These are phyloP conservation scores for Plumapathes pennacea DNA, from an alignment of 92 coral and sea anemone species.

Conservation along the genomic window DNA sequence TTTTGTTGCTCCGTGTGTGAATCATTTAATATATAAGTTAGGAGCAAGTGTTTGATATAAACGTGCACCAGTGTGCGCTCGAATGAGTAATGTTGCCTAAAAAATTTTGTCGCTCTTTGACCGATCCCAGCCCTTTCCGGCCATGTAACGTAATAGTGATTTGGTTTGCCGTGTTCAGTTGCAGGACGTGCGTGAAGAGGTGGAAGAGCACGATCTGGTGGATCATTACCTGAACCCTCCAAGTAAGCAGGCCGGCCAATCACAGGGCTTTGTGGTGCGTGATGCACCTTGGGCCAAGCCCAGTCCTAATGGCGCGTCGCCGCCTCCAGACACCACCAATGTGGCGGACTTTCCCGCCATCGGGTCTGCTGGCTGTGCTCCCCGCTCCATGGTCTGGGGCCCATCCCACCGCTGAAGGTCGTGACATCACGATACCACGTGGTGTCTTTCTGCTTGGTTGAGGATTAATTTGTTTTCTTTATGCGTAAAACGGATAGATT, in stretches of 20 bases:
- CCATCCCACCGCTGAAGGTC: conserved; percentile 18
- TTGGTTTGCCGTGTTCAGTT: conserved; percentile 42
- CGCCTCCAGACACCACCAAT: conserved; percentile 88
- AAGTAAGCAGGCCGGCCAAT: conserved; percentile 60
- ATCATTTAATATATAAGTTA: too few species aligned
- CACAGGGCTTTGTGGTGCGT: conserved; percentile 81
- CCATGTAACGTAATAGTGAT: background rate
- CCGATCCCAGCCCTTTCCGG: background rate
- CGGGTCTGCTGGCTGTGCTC: conserved; percentile 65
- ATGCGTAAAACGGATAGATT: too few species aligned
- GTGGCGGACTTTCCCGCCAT: conserved; percentile 95
- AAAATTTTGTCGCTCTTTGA: background rate
- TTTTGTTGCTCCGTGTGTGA: too few species aligned
- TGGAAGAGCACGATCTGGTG: conserved; percentile 74
- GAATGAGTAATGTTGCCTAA: too few species aligned
- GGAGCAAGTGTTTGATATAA: background rate
- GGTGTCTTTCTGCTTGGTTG: too few species aligned
- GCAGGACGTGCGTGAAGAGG: conserved; percentile 93
- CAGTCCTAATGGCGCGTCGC: conserved; percentile 30
- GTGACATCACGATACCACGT: background rate
- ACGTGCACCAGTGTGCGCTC: too few species aligned
- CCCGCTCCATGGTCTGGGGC: conserved; percentile 82
- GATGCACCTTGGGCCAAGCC: conserved; percentile 87
- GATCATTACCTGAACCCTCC: conserved; percentile 96
- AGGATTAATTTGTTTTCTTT: too few species aligned